A percentile compares a stretch with the other conserved stretches of the same genome.
Evolutionary conservation across 1,140 invertebrate species (phyloP).

Genomic region (Tigriopus japonicus): DNA sequence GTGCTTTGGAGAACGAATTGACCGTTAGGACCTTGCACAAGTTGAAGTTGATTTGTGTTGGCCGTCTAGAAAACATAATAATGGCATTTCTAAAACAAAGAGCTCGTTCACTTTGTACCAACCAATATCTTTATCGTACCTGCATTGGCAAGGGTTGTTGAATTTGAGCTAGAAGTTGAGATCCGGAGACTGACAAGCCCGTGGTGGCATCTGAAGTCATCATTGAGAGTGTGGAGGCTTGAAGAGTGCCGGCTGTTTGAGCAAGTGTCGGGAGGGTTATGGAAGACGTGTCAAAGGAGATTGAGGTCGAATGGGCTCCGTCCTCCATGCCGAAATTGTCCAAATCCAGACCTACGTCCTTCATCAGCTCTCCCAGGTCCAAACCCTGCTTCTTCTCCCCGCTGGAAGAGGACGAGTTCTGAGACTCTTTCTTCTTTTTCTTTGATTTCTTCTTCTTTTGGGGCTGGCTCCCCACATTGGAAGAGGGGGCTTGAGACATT

Average conservation of each 20-base stretch:
- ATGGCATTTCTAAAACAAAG: background rate
- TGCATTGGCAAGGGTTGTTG: constrained; percentile 8
- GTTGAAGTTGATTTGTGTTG: constrained; percentile 4
- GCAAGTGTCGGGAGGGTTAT: too few species aligned
- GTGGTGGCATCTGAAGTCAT: background rate
- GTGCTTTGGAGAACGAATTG: constrained; percentile 10
- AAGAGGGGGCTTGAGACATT: too few species aligned
- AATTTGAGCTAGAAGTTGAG: constrained; percentile 10
- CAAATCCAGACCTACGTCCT: constrained; percentile 9
- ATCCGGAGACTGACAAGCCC: background rate
- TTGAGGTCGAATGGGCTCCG: background rate
- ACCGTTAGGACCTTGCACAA: constrained; percentile 8
- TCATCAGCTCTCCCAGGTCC: constrained; percentile 12
- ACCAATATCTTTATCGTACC: background rate
- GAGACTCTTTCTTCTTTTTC: background rate
- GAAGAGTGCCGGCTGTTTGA: background rate
- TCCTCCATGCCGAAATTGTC: background rate
- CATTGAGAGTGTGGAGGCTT: background rate
- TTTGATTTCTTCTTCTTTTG: background rate
- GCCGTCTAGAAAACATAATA: background rate
- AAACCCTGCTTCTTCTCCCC: background rate
- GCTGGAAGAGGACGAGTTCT: background rate
- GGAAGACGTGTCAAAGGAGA: too few species aligned
- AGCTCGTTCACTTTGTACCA: background rate
- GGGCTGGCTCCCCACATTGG: too few species aligned